These are phyloP conservation scores for Corythornis madagascariensis DNA, from an alignment of 2,113 vertebrate genomes.

Conservation along the genomic window DNA sequence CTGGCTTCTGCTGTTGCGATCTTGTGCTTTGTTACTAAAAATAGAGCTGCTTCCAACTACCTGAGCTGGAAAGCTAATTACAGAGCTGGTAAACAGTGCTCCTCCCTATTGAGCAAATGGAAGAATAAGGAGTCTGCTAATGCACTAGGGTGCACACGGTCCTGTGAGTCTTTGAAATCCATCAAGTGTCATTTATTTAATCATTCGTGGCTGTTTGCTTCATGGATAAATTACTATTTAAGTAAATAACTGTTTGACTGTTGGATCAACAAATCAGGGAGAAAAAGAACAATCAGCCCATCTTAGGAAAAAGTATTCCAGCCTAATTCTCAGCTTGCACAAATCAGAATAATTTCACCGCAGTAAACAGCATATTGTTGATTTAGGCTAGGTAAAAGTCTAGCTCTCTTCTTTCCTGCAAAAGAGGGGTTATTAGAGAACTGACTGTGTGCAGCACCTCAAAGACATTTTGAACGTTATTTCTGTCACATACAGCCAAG, in stretches of 20 bases:
- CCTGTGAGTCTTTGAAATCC: conserved; percentile 37
- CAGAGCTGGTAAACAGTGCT: conserved; percentile 51
- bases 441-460: not conserved
- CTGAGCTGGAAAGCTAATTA: conserved; percentile 65
- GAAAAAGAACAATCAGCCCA: conserved; percentile 2
- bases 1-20: conserved; percentile 6
- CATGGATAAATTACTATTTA: conserved; percentile 32
- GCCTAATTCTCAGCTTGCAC: not conserved
- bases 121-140: conserved; percentile 40
- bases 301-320: not conserved
- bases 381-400: not conserved
- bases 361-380: not conserved
- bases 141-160: not conserved
- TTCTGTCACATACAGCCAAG: not conserved
- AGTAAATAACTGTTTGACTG: conserved; percentile 38
- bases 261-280: conserved; percentile 49
- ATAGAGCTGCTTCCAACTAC: conserved; percentile 62
- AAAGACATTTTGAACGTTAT: not conserved
- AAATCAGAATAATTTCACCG: not conserved
- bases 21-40: conserved; percentile 58
- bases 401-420: not conserved
- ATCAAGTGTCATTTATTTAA: conserved; percentile 62
- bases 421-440: not conserved
- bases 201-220: conserved; percentile 24
- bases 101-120: conserved; percentile 51